Base-by-base conservation (phyloP, 2,888 invertebrate genomes). In the Callosobruchus maculatus region DNA sequence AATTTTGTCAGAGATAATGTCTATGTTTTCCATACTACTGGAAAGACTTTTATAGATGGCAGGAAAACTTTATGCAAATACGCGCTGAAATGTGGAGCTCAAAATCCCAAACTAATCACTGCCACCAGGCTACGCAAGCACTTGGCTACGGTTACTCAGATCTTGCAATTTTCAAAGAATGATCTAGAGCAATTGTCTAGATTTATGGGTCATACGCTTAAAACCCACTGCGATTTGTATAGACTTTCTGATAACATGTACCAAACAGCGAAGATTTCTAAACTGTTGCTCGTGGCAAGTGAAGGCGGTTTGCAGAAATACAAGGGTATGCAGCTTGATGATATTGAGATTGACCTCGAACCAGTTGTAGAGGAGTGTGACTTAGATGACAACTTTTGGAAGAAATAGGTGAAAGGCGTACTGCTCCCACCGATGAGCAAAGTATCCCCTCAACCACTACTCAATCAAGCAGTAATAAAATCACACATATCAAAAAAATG, bases 351-450 rank as follows among this genome's bases (percentile, higher is more conserved):
- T 67, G 71, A 75, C 67, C 72, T 75, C 31, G 72, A 49, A 20
- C 95, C 97, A 0, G 90, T 98, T 80, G 98, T 98, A 26, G 88
- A 98, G 72, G 98, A 98, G 85, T 98, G 97, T 86, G 97, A 97
- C 83, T 89, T 98, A 74, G 97, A 98, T 88, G 95, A 95, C 92
- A 92, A 83, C 93, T 97, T 0, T 18, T 13, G 13, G 7, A 7
- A 13, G 49, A 18, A 49, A 30, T 5, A 3, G 9, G 30, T 66
- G 67, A 66, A 49, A 7, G 13, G 13, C 49, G 9, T 18, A 13
- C 49, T 49, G 13, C 1, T 18, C 49, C 3, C 4, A 7, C 49
- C 3, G 49, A 18, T 18, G 13, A 49, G 18, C 49, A 3, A 9
- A 30, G 30, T 3, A 5, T 9, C 30, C 30, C 30, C 30, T 30